Evolutionary conservation across 53 echinoderm and acorn worm genomes (phyloP), one percentile per base, ranked within the genome.

Genomic region (Holothuria leucospilota): DNA sequence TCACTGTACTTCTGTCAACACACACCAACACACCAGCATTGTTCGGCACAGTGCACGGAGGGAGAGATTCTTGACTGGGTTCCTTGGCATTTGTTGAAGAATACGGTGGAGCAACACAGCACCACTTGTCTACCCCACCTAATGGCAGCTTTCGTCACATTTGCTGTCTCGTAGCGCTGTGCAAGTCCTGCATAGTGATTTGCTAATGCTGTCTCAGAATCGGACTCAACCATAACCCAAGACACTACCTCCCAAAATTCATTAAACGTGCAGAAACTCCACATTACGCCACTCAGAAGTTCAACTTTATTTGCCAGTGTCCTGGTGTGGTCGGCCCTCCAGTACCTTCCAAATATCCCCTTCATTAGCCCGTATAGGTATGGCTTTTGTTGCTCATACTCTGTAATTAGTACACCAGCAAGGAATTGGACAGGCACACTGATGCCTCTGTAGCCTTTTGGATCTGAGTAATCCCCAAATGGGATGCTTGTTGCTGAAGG

Each of bases 61-160:
- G 42, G 42, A 42, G 42, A 6, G 9, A 42, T 9, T 42, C 25
- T 13, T 23, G 21, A 5, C 21, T 63, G 25, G 21, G 6, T 5
- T 23, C 25, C 63, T 6, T 23, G 3, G 28, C 70, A n/a, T 69
- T 34, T 5, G 9, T 29, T 23, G 34, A 69, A 18, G 6, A 18
- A 29, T 73, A 73, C 60, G 68, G 41, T 29, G 68, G 69, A 51
- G 88, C 63, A 23, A 51, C 68, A 29, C 81, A 80, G 58, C 67
- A 28, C 88, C 81, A 88, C 28, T 68, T 67, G 38, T 81, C 88
- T 4, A 88, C 59, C 69, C n/a, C 85, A 85, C 26, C 85, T 13
- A 49, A 68, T 42, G 15, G 51, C 29, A 68, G 85, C 85, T 69
- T 85, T 85, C 2, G 68, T 69, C 14, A 70, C 85, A 12, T 8